Base-by-base conservation (phyloP, 2,888 invertebrate species). In the Diarsia dahlii region DNA sequence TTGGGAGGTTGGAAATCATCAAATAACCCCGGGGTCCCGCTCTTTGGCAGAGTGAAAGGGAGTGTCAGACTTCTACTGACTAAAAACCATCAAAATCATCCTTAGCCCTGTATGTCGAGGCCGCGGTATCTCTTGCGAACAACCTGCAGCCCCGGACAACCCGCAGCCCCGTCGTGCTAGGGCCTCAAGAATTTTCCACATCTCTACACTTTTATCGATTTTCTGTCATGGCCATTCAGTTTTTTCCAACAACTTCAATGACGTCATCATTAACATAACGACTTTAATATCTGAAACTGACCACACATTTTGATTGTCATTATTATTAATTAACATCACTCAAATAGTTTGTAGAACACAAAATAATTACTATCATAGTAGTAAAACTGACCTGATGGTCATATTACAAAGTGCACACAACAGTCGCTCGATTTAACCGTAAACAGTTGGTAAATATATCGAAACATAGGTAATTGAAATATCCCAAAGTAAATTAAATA, bases 401-500 rank as follows among this genome's bases (percentile, higher is more conserved):
- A 45, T 23, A 52, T 64, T 52, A 66, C 54, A 65, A 60, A 54
- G 1, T 50, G 56, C 34, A 77, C 63, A 58, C 48, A 69, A 46
- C 2, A 12, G 62, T 58, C 20, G 20, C 9, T n/a, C 13, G 4
- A 28, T 39, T 66, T 66, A 12, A n/a, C 34, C n/a, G 28, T 34
- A 39, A 65, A 58, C 48, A 63, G n/a, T 62, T n/a, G n/a, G n/a
- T 45, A 74, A 68, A 56, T 65, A 56, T 65, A 70, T 34, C 23
- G 28, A 3, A 52, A 34, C 50, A 63, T 8, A 45, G n/a, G 45
- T 45, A 66, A 66, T 54, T 81, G 13, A 58, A 74, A 45, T 15
- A 64, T 28, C 23, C 34, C 54, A 34, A 62, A 48, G 15, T 54
- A 60, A 56, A 80, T 84, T 54, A 50, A 68, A 84, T 66, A 52